These are phyloP conservation scores for Brenthis hecate DNA, from an alignment of 2,888 invertebrate species.

Conservation along the genomic window DNA sequence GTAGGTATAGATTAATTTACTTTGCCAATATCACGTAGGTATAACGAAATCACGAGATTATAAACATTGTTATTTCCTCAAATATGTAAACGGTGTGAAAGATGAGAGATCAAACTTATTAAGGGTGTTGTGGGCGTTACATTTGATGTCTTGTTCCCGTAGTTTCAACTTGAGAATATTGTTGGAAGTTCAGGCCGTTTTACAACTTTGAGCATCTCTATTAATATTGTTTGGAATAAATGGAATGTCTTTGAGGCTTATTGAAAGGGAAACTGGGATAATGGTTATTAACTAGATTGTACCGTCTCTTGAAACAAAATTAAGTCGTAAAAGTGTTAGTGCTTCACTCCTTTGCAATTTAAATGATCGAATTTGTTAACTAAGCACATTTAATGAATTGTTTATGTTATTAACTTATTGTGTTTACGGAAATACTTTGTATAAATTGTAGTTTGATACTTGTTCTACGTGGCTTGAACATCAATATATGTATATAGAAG, in stretches of 20 bases:
- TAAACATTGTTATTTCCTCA: not conserved
- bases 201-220: slow-evolving; percentile 48
- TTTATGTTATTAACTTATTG: too few relatives aligned
- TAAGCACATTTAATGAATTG: too few relatives aligned
- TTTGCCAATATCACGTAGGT: too few relatives aligned
- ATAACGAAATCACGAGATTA: too few relatives aligned
- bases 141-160: slow-evolving; percentile 62
- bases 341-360: not conserved
- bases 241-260: slow-evolving; percentile 31
- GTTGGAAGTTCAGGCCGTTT: slow-evolving; percentile 51
- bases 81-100: slow-evolving; percentile 48
- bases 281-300: slow-evolving; percentile 31
- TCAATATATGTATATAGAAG: too few relatives aligned
- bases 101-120: slow-evolving; percentile 51
- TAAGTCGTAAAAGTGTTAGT: slow-evolving; percentile 9
- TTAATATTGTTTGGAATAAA: slow-evolving; percentile 42
- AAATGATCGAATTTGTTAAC: too few relatives aligned
- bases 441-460: too few relatives aligned
- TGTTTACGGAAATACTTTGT: too few relatives aligned
- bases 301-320: slow-evolving; percentile 13
- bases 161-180: slow-evolving; percentile 53
- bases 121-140: slow-evolving; percentile 51
- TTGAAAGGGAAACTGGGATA: slow-evolving; percentile 30
- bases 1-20: too few relatives aligned
- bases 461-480: too few relatives aligned